Base-by-base conservation (phyloP, 2,888 invertebrate species). In the Pollenia labialis region DNA sequence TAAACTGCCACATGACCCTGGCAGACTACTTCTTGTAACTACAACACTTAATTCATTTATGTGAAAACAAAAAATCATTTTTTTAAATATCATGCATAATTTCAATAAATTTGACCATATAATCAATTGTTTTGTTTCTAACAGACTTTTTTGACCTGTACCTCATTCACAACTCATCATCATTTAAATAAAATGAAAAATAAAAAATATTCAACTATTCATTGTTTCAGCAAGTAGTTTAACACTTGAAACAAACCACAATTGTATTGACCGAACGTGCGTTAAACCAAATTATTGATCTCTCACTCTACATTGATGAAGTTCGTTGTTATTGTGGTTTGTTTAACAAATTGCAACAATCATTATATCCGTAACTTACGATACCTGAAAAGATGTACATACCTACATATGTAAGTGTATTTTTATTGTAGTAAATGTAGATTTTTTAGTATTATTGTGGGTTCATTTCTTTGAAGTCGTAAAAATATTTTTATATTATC, bases 291-390 rank as follows among this genome's bases (percentile, higher is more conserved):
- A 68, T 44, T 60, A 76, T 71, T 66, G 58, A 77, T 68, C 42
- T 14, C n/a, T 62, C 58, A 46, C 23, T 58, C 23, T 16, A 56
- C 32, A 77, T 66, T 66, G 32, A 56, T 32, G 14, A n/a, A 11
- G 18, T 46, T n/a, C 18, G 32, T 48, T 23, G 16, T 18, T 66
- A 71, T 42, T 48, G 56, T 40, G 14, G 18, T 23, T 56, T 56
- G n/a, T 64, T 18, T 42, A 77, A 58, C 72, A 72, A 74, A 68
- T 64, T 62, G 32, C 58, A 72, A 40, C 66, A 83, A 9, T 66
- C 50, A 68, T 40, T 14, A 10, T 42, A 16, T 9, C 3, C n/a
- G 16, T 44, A 6, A 60, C 42, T n/a, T 3, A 32, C 32, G 32
- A 32, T 32, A 32, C 42, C 3, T 60, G 2, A 42, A 6, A n/a